Evolutionary conservation across 2,888 invertebrate species (phyloP).

Genomic region (Tenthredo amoena): DNA sequence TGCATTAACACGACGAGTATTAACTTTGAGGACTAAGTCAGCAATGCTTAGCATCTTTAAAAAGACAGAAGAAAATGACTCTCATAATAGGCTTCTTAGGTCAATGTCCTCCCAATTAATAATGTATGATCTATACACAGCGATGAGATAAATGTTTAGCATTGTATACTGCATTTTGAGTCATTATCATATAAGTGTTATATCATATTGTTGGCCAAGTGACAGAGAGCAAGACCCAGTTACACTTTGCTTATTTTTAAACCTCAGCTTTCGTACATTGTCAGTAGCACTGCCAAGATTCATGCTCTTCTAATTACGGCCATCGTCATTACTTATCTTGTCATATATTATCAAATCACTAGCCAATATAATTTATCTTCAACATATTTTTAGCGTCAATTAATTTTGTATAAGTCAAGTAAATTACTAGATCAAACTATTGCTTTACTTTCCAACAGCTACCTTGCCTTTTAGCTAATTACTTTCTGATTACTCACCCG

Average conservation of each 20-base stretch:
- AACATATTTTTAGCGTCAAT: background rate
- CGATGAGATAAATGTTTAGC: background rate
- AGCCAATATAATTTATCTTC: background rate
- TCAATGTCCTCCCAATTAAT: background rate
- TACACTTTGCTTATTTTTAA: constrained; percentile 26
- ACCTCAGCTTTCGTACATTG: background rate
- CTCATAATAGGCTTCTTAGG: background rate
- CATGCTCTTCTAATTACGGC: constrained; percentile 3
- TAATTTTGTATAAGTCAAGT: background rate
- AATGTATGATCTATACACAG: background rate
- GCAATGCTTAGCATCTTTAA: background rate
- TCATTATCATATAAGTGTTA: constrained; percentile 40
- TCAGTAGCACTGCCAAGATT: background rate
- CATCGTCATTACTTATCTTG: background rate
- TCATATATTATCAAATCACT: background rate
- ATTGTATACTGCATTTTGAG: constrained; percentile 13
- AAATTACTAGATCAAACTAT: background rate
- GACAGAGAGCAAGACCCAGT: constrained; percentile 38
- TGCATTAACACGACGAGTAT: background rate
- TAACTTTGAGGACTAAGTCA: background rate
- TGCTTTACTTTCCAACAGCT: background rate
- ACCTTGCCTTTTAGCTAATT: background rate
- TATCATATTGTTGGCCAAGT: constrained; percentile 18
- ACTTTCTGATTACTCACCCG: background rate
- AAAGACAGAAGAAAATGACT: background rate